phyloP scores from a whole-genome alignment of 2,113 vertebrate genomes.

The Tylochromis polylepis region DNA sequence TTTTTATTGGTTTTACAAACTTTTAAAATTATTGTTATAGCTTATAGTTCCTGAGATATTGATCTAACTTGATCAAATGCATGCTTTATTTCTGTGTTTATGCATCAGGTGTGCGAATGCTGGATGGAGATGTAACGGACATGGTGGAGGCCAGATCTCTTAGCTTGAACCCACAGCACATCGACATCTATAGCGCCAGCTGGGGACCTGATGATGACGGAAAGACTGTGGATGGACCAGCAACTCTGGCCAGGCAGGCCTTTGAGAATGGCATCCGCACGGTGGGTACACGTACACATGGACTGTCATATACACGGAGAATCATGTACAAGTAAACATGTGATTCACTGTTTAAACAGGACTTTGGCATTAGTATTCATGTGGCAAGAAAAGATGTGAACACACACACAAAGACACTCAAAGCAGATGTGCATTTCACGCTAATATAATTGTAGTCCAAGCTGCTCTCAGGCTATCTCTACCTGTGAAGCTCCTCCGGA shows the following conservation, averaged over 20 bases:
- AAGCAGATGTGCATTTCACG: not conserved
- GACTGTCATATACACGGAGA: not conserved
- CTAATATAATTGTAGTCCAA: not conserved
- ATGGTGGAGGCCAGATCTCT: constrained; percentile 98
- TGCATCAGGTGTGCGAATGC: constrained; percentile 89
- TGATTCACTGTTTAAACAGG: not conserved
- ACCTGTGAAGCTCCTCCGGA: constrained; percentile 9
- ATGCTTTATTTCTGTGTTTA: not conserved
- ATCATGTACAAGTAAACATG: not conserved
- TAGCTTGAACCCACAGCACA: constrained; percentile 92
- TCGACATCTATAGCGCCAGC: constrained; percentile 97
- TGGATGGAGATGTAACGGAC: constrained; percentile 97
- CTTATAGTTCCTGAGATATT: not conserved
- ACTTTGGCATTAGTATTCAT: constrained; percentile 11
- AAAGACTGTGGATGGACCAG: constrained; percentile 96
- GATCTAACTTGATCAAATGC: not conserved
- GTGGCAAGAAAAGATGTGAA: not conserved
- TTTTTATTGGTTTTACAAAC: not conserved
- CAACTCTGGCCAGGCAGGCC: constrained; percentile 91
- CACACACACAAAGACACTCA: not conserved
- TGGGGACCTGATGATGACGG: constrained; percentile 98
- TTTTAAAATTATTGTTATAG: rapidly evolving
- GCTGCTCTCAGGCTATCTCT: not conserved
- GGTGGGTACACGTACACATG: constrained; percentile 69
- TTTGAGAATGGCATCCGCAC: constrained; percentile 95